Evolutionary conservation across 2,113 vertebrate genomes (phyloP).

Genomic region (Datnioides undecimradiatus): DNA sequence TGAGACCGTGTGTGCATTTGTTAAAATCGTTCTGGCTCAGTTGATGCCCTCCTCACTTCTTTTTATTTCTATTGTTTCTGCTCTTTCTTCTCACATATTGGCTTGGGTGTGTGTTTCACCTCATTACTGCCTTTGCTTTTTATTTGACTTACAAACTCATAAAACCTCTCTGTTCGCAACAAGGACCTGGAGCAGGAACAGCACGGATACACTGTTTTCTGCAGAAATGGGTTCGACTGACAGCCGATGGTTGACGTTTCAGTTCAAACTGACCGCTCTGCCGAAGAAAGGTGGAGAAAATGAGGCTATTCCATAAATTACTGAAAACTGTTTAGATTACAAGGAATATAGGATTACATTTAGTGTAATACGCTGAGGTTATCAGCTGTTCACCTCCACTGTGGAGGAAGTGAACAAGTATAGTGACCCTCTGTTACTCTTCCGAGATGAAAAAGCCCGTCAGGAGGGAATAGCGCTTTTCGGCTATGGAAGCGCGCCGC

Average conservation of each 20-base stretch:
- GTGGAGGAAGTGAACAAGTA: background rate
- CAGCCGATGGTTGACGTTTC: background rate
- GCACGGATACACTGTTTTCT: background rate
- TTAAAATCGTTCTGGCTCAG: background rate
- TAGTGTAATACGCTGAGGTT: background rate
- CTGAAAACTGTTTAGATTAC: background rate
- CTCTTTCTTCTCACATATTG: background rate
- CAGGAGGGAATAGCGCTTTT: background rate
- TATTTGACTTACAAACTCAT: conserved; percentile 19
- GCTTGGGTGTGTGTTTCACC: conserved; percentile 3
- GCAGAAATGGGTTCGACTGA: background rate
- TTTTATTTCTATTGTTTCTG: background rate
- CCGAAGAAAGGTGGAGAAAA: background rate
- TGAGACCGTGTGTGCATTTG: no score
- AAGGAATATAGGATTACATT: background rate
- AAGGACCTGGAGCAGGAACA: conserved; percentile 9
- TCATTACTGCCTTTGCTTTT: conserved; percentile 22
- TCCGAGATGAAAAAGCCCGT: background rate
- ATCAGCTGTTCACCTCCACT: background rate
- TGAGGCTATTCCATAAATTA: conserved; percentile 7
- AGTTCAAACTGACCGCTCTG: background rate
- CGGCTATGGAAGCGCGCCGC: conserved; percentile 17
- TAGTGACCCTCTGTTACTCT: background rate
- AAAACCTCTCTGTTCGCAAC: background rate
- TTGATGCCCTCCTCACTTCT: background rate